Conservation (phyloP, 2,888 invertebrate genomes). For the Ligdia adustata region DNA sequence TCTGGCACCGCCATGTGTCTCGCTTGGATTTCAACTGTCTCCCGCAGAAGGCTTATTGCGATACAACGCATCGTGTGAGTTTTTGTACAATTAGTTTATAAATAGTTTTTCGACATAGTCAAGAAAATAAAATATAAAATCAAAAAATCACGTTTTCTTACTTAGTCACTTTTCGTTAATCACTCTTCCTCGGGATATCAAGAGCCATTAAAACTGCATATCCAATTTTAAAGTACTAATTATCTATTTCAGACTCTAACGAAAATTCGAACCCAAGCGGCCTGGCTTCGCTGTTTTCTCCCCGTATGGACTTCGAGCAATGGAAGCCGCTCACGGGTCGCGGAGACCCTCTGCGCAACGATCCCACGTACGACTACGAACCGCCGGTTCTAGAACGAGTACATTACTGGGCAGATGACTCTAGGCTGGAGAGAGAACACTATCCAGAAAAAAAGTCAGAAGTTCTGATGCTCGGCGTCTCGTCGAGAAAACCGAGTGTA, state of each 20-base stretch:
- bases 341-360: slow-evolving; percentile 92
- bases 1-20: slow-evolving; percentile 6
- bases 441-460: slow-evolving; percentile 86
- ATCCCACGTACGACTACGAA: slow-evolving; percentile 93
- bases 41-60: slow-evolving; percentile 19
- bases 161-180: no score
- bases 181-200: no score
- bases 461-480: slow-evolving; percentile 87
- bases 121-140: no score
- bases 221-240: no score
- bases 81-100: no score
- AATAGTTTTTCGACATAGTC: no score
- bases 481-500: slow-evolving; percentile 87
- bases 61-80: slow-evolving; percentile 27
- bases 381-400: slow-evolving; percentile 91
- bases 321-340: slow-evolving; percentile 92
- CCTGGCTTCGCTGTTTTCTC: slow-evolving; percentile 84
- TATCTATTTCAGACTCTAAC: slow-evolving; percentile 56
- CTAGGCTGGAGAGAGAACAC: slow-evolving; percentile 81
- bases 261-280: slow-evolving; percentile 50
- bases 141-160: no score
- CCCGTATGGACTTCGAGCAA: slow-evolving; percentile 92
- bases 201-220: no score
- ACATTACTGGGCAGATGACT: slow-evolving; percentile 91
- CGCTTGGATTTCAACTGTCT: slow-evolving; percentile 16